Percentiles rank a stretch among this genome's conserved stretches.
phyloP scores from a whole-genome alignment of 2,888 invertebrate genomes.

The Bhutanitis thaidina region DNA sequence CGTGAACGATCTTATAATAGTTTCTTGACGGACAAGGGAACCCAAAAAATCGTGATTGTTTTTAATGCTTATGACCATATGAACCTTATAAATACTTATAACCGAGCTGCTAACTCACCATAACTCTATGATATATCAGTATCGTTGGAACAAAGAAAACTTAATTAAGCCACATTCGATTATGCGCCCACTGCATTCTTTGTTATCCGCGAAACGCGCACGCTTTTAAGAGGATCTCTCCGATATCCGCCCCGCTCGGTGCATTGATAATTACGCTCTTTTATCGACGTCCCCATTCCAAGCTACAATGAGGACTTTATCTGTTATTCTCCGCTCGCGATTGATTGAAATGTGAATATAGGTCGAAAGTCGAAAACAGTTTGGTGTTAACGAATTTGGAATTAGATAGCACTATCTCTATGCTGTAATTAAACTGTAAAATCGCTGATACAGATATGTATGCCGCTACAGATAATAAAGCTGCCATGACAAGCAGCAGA shows the following conservation, averaged over 20 bases:
- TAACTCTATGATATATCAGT: no score
- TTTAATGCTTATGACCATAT: no score
- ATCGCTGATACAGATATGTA: no score
- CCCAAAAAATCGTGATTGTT: no score
- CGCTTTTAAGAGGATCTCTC: slow-evolving; percentile 12
- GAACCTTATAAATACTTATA: no score
- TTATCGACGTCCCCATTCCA: slow-evolving; percentile 16
- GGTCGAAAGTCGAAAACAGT: background rate
- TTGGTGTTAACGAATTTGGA: background rate
- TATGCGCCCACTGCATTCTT: slow-evolving; percentile 18
- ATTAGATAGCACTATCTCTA: no score
- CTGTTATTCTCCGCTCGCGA: slow-evolving; percentile 2
- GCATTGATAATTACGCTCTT: slow-evolving; percentile 12
- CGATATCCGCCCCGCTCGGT: slow-evolving; percentile 2
- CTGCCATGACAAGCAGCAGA: no score
- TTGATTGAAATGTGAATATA: slow-evolving; percentile 9
- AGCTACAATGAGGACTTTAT: slow-evolving; percentile 7
- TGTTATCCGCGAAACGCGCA: slow-evolving; percentile 4
- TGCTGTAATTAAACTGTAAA: no score
- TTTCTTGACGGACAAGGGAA: no score
- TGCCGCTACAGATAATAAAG: no score
- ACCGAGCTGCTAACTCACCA: no score
- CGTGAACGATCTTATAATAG: no score
- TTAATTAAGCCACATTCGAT: slow-evolving; percentile 36
- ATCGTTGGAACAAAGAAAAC: slow-evolving; percentile 31